Evolutionary conservation across 2,797 vertebrate species (phyloP).

Genomic region (Sparus aurata): DNA sequence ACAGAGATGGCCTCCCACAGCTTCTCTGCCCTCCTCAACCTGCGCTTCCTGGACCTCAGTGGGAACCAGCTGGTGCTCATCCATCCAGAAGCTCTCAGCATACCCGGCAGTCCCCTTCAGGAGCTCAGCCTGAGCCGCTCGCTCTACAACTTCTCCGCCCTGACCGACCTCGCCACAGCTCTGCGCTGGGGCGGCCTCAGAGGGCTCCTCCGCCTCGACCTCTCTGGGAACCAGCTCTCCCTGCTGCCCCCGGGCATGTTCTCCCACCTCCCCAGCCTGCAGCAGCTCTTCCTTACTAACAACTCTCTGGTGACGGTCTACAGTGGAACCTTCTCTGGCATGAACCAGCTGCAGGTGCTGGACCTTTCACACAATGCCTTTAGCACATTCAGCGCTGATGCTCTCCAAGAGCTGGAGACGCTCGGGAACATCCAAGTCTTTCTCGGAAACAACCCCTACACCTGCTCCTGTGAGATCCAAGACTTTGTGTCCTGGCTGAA

Average conservation of each 20-base stretch:
- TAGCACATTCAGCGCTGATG: slow-evolving; percentile 63
- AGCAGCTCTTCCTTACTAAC: slow-evolving; percentile 76
- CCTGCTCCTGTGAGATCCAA: slow-evolving; percentile 83
- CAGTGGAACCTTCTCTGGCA: slow-evolving; percentile 82
- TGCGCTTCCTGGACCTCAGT: slow-evolving; percentile 85
- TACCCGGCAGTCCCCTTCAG: slow-evolving; percentile 83
- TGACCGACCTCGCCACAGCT: slow-evolving; percentile 81
- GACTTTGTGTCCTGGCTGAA: slow-evolving; percentile 84
- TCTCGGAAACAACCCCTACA: slow-evolving; percentile 81
- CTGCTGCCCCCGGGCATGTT: slow-evolving; percentile 84
- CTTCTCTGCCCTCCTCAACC: slow-evolving; percentile 81
- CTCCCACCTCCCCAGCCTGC: slow-evolving; percentile 78
- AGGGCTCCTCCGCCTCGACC: slow-evolving; percentile 83
- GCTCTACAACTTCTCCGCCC: slow-evolving; percentile 80
- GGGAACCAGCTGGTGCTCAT: slow-evolving; percentile 84
- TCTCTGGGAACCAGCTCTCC: slow-evolving; percentile 83
- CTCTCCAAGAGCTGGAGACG: slow-evolving; percentile 74
- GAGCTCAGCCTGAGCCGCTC: slow-evolving; percentile 86
- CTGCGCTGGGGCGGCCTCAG: slow-evolving; percentile 83
- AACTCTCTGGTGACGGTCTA: slow-evolving; percentile 83
- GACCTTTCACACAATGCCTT: slow-evolving; percentile 84
- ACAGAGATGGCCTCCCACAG: slow-evolving; percentile 80
- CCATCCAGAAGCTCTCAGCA: slow-evolving; percentile 85
- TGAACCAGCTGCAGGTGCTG: slow-evolving; percentile 76
- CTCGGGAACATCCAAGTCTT: slow-evolving; percentile 64